These are phyloP conservation scores for Atta texana DNA, from an alignment of 1,140 invertebrate genomes.

Conservation along the genomic window DNA sequence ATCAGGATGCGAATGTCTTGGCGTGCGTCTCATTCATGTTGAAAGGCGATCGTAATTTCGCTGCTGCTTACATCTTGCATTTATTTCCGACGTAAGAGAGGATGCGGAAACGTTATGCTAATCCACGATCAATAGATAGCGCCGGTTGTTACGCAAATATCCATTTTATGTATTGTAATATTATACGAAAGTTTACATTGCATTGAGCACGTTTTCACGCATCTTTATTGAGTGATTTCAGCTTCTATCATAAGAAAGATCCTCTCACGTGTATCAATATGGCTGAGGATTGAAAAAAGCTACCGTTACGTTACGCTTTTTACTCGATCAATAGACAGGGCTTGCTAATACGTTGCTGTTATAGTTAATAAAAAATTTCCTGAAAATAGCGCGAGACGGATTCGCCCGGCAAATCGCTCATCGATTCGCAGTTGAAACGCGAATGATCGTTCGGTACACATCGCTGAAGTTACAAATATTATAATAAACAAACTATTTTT, in stretches of 20 bases:
- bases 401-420: background rate
- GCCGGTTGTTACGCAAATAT: slow-evolving; percentile 9
- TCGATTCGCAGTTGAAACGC: background rate
- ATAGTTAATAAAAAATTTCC: background rate
- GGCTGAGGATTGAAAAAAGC: background rate
- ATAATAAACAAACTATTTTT: slow-evolving; percentile 46
- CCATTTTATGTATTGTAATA: background rate
- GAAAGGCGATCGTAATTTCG: slow-evolving; percentile 24
- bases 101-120: background rate
- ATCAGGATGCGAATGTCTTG: background rate
- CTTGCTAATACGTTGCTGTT: background rate
- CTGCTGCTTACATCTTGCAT: slow-evolving; percentile 9
- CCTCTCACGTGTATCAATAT: background rate
- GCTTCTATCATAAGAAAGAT: background rate
- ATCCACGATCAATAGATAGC: background rate
- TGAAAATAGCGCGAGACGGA: background rate
- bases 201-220: background rate
- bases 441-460: background rate
- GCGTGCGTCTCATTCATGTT: slow-evolving; percentile 42
- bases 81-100: background rate
- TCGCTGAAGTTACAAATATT: background rate
- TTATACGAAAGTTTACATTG: background rate
- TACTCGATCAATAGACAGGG: slow-evolving; percentile 9
- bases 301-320: slow-evolving; percentile 22
- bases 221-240: background rate